A percentile compares a stretch with the other conserved stretches of the same genome.
Evolutionary conservation across 2,113 vertebrate species (phyloP).

Genomic region (Takifugu flavidus): DNA sequence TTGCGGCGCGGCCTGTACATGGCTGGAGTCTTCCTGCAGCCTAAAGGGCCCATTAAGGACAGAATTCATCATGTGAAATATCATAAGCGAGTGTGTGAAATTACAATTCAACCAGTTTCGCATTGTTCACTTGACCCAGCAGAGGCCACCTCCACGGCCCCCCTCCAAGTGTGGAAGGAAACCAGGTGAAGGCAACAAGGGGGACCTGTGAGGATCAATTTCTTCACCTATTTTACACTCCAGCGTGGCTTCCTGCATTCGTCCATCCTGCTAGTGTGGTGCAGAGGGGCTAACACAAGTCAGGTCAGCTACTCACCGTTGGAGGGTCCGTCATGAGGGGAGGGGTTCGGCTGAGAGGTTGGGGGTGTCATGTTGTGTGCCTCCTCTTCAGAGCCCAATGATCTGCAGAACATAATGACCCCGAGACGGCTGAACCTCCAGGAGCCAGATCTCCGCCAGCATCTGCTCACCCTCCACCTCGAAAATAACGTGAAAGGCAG

Average conservation of each 20-base stretch:
- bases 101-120: slow-evolving; percentile 21
- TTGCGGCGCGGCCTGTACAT: slow-evolving; percentile 60
- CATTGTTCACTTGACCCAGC: slow-evolving; percentile 32
- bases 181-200: background rate
- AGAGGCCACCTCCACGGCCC: too few relatives aligned
- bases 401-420: slow-evolving; percentile 69
- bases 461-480: slow-evolving; percentile 56
- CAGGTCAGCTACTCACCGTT: slow-evolving; percentile 50
- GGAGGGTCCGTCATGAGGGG: background rate
- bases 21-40: slow-evolving; percentile 54
- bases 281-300: slow-evolving; percentile 30
- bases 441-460: slow-evolving; percentile 51
- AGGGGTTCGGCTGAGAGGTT: slow-evolving; percentile 33
- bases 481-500: slow-evolving; percentile 59
- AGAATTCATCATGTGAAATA: slow-evolving; percentile 52
- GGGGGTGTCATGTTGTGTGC: slow-evolving; percentile 46
- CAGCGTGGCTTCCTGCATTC: slow-evolving; percentile 16
- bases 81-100: slow-evolving; percentile 17
- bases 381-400: slow-evolving; percentile 65
- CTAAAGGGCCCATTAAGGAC: slow-evolving; percentile 52
- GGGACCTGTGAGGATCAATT: slow-evolving; percentile 8
- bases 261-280: slow-evolving; percentile 22
- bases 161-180: slow-evolving; percentile 5
- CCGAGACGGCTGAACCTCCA: slow-evolving; percentile 64
- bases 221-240: slow-evolving; percentile 4